Evolutionary conservation across 2,888 invertebrate genomes (phyloP), one percentile per base, ranked within the genome.

Genomic region (Ochropleura leucogaster): DNA sequence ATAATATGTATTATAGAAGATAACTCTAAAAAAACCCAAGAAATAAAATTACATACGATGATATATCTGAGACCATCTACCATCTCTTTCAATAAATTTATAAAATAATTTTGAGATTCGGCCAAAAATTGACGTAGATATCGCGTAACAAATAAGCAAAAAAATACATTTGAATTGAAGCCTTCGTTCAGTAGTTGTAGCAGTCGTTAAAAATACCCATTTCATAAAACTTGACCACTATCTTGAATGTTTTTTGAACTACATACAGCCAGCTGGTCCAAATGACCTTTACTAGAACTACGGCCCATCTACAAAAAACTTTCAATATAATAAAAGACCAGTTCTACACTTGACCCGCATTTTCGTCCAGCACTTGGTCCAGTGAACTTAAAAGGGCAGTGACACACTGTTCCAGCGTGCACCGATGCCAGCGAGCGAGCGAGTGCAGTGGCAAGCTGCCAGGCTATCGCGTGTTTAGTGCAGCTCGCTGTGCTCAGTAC

Each of bases 401-500:
- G 79, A 70, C 79, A 78, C 71, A 78, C 55, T 70, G 44, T 55
- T 40, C 18, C 63, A 57, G 18, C 44, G 49, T 46, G 6, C 30
- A 18, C n/a, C 14, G 16, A 10, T 7, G 42, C 47, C 18, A 18
- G 72, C 9, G 9, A 49, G 42, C 14, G 20, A 20, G 51, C 42
- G 62, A n/a, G 63, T n/a, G 14, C 47, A 46, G 69, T 83, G 85
- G 86, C 85, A 84, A 57, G 8, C 42, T 84, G 85, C 84, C 85
- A 85, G 82, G n/a, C 62, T 77, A 77, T 81, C 84, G 72, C 72
- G 57, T 57, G 68, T 63, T 68, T 72, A 82, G 78, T 69, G 72
- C 62, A 44, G 72, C 71, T 77, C 60, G 20, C 62, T 40, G 62
- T 30, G 46, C 73, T 66, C 63, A 63, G 63, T 55, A 66, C 72